Base-by-base conservation (phyloP, 2,888 invertebrate species). In the Rotaria sp. region DNA sequence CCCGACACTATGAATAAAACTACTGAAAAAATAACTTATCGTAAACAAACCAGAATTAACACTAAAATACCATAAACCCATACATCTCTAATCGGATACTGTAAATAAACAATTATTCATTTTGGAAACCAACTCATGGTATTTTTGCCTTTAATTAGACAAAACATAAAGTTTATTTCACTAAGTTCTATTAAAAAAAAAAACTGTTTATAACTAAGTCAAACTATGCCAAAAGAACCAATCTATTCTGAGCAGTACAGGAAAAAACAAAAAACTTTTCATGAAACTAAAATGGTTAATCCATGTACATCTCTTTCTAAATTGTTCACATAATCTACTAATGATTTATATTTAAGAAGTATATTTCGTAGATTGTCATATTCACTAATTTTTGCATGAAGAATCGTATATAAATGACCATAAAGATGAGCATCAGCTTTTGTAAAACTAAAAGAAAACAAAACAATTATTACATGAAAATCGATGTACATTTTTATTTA, bases 371-470 rank as follows among this genome's bases (percentile, higher is more conserved):
- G 5, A n/a, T 41, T 18, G n/a, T 80, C 45, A 80, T 80, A 45
- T 80, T 80, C 80, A 41, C 4, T 41, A 11, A 80, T 45, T 45
- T 45, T 45, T 15, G n/a, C 15, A 45, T 80, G 41, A n/a, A 80
- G 45, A 45, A 80, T 80, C 0, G 80, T 1, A 80, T 80, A 80
- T 45, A 80, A 45, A 80, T 45, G 45, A 45, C 80, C 80, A n/a
- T 80, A 80, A 11, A 80, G 80, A 80, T 80, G 80, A 45, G 80
- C 80, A 80, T 80, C 80, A n/a, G 80, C 80, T 80, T n/a, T 41
- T 4, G 80, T 80, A n/a, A 80, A 80, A 45, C 80, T 80, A 45
- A 0, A 45, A 50, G 50, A 15, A 50, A 18, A 15, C 10, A 80
- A 80, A 38, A 26, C 0, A 35, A 67, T 3, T 26, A 67, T 8